These are phyloP conservation scores for Apogon talboti DNA, from an alignment of 2,797 vertebrate species.

Conservation along the genomic window DNA sequence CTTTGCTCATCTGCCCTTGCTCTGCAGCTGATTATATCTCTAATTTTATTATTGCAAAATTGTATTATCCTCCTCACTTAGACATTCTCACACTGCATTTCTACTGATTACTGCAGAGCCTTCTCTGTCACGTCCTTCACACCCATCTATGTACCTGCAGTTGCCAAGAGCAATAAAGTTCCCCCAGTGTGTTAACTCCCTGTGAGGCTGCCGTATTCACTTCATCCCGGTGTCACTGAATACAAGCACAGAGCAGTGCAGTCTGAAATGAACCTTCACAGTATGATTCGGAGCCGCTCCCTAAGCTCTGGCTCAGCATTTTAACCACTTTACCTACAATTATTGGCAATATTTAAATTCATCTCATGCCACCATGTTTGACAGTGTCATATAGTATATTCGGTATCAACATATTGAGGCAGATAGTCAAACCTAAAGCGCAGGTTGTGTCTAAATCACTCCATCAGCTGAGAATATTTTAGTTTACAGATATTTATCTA, in stretches of 20 bases:
- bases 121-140: constrained; percentile 62
- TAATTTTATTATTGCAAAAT: constrained; percentile 55
- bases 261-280: constrained; percentile 46
- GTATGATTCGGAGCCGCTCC: constrained; percentile 30
- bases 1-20: constrained; percentile 37
- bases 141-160: constrained; percentile 46
- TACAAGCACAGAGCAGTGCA: constrained; percentile 23
- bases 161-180: constrained; percentile 63
- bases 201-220: constrained; percentile 45
- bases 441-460: not conserved
- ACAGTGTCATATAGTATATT: constrained; percentile 2
- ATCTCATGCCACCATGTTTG: not conserved
- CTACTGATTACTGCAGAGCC: constrained; percentile 54
- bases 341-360: not conserved
- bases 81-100: constrained; percentile 36
- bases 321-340: constrained; percentile 19
- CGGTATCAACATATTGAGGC: not conserved
- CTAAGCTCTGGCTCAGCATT: constrained; percentile 31
- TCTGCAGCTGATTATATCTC: constrained; percentile 52
- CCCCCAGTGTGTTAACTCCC: constrained; percentile 55
- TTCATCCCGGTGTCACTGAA: constrained; percentile 48
- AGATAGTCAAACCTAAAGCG: constrained; percentile 6
- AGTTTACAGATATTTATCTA: no score
- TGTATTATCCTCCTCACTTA: constrained; percentile 44
- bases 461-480: constrained; percentile 5